phyloP scores from a whole-genome alignment of 2,888 invertebrate species.

The Lasioglossum lativentre region DNA sequence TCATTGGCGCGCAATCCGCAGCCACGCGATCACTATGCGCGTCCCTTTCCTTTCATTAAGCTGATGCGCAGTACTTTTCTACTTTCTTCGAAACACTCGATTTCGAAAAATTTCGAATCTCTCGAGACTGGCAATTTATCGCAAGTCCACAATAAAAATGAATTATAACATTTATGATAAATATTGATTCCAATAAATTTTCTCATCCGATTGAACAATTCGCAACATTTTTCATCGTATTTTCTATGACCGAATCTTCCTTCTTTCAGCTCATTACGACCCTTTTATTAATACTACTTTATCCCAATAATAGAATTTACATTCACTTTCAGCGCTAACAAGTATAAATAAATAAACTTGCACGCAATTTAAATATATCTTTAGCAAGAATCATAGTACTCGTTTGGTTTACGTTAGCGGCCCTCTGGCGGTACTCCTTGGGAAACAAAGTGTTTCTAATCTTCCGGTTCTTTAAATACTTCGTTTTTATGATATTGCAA shows the following conservation, averaged over 20 bases:
- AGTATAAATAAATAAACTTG: background rate
- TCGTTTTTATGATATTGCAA: background rate
- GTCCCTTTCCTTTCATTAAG: background rate
- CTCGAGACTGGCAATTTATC: background rate
- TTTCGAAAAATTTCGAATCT: background rate
- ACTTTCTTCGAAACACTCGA: background rate
- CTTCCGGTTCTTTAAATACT: background rate
- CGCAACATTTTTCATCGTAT: background rate
- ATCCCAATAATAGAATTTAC: background rate
- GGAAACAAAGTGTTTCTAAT: background rate
- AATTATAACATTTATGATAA: background rate
- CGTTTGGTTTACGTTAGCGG: background rate
- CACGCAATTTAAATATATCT: background rate
- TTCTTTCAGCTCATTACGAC: background rate
- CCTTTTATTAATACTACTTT: background rate
- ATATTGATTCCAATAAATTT: background rate
- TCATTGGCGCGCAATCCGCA: slow-evolving; percentile 25
- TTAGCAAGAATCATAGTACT: background rate
- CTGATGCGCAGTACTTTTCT: background rate
- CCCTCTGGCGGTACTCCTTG: slow-evolving; percentile 4
- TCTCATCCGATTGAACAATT: background rate
- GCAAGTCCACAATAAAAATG: background rate
- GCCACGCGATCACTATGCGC: slow-evolving; percentile 20
- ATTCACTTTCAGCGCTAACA: background rate
- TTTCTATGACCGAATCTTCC: background rate